Conservation (phyloP, 2,113 vertebrate species). For the Lophius piscatorius region DNA sequence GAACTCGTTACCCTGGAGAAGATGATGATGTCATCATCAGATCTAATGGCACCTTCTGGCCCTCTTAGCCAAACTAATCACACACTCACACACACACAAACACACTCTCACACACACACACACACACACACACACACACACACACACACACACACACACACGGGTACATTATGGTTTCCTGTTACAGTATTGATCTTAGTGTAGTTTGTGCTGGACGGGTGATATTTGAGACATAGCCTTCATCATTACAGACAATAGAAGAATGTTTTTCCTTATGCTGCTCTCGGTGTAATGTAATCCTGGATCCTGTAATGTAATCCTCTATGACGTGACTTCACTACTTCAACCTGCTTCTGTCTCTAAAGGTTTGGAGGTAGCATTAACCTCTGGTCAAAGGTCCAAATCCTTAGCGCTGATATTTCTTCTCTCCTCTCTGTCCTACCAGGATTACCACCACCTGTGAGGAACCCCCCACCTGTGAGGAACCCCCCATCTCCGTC, state of each 20-base stretch:
- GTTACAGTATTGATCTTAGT: constrained; percentile 71
- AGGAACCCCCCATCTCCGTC: not conserved
- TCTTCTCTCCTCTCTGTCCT: constrained; percentile 36
- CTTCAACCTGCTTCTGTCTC: too few relatives aligned
- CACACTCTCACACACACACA: not conserved
- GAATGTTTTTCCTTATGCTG: constrained; percentile 29
- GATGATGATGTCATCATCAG: constrained; percentile 64
- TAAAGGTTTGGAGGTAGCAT: too few relatives aligned
- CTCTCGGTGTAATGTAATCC: constrained; percentile 1
- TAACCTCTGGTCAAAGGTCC: constrained; percentile 19
- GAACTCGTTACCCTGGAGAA: constrained; percentile 25
- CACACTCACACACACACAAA: not conserved
- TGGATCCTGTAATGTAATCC: constrained; percentile 13
- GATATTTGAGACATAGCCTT: constrained; percentile 65
- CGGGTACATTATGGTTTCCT: constrained; percentile 67
- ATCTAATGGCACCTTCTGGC: constrained; percentile 51
- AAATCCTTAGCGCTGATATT: constrained; percentile 18
- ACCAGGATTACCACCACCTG: constrained; percentile 33
- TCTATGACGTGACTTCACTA: too few relatives aligned
- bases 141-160: constrained; percentile 2
- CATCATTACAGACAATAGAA: constrained; percentile 25
- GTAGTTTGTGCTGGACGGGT: constrained; percentile 63
- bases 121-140: constrained; percentile 3
- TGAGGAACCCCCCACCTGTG: constrained; percentile 27
- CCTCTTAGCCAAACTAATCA: constrained; percentile 50